Evolutionary conservation across 2,797 vertebrate species (phyloP).

Genomic region (Lagocephalus sceleratus): DNA sequence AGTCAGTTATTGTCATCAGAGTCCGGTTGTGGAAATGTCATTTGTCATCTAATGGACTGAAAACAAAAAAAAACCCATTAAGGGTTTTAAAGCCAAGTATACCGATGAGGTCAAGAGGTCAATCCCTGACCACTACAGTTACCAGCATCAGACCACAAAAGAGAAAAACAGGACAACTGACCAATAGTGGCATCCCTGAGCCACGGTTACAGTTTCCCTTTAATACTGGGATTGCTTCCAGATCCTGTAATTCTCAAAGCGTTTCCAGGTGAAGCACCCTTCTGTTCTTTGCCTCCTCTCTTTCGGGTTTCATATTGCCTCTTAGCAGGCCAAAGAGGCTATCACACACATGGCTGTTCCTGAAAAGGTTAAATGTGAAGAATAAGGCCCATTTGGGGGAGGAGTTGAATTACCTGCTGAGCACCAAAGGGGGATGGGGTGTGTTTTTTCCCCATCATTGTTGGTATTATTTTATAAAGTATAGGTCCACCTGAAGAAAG

Average conservation of each 20-base stretch:
- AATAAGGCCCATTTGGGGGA: neutral
- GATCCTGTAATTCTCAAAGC: no score
- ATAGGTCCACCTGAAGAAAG: no score
- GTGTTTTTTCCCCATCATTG: no score
- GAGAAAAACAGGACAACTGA: no score
- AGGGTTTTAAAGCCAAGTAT: no score
- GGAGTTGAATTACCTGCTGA: neutral
- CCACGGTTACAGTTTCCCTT: neutral
- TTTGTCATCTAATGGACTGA: neutral
- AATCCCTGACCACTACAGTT: no score
- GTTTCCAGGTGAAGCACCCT: no score
- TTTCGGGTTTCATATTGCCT: neutral
- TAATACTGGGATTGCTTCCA: no score
- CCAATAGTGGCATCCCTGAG: neutral
- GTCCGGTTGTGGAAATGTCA: slow-evolving; percentile 7
- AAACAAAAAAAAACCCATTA: no score
- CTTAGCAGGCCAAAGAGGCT: neutral
- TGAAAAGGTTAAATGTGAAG: neutral
- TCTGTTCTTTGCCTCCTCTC: neutral
- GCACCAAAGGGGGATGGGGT: neutral
- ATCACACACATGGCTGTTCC: neutral
- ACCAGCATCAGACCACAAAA: no score
- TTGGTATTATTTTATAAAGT: no score
- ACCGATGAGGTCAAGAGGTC: no score
- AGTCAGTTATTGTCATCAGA: slow-evolving; percentile 42